Evolutionary conservation across 64 coral and sea anemone species (phyloP).

Genomic region (Montipora foliosa): DNA sequence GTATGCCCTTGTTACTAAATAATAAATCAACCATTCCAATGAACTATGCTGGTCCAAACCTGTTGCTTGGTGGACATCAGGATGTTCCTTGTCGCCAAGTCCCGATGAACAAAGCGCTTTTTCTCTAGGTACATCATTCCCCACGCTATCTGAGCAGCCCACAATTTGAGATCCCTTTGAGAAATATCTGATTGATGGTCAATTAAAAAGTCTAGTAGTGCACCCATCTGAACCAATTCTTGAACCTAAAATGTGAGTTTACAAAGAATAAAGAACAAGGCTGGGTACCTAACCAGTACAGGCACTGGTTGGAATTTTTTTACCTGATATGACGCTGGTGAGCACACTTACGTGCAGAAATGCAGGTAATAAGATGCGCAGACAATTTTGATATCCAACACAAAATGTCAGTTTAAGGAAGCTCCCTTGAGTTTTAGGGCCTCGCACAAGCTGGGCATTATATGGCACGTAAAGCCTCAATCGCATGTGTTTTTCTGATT

Average conservation of each 20-base stretch:
- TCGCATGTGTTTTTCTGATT: too few species aligned
- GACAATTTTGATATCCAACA: too few species aligned
- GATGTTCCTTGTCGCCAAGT: conserved; percentile 98
- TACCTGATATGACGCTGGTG: too few species aligned
- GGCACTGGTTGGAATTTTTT: too few species aligned
- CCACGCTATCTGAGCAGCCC: conserved; percentile 99
- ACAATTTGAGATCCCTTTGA: conserved; percentile 88
- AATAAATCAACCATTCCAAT: too few species aligned
- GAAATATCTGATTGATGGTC: conserved; percentile 84
- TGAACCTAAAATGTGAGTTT: conserved; percentile 70
- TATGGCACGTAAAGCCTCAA: too few species aligned
- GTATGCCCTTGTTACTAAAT: too few species aligned
- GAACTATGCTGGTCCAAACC: conserved; percentile 22
- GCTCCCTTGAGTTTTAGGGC: too few species aligned
- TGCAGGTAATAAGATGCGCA: too few species aligned
- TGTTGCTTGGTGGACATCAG: conserved; percentile 92
- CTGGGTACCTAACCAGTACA: not conserved
- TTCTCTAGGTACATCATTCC: conserved; percentile 99
- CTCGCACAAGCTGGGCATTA: too few species aligned
- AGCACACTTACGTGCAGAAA: too few species aligned
- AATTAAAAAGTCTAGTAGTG: conserved; percentile 92
- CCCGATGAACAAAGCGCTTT: conserved; percentile 96
- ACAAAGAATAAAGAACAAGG: not conserved
- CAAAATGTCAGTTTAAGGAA: too few species aligned
- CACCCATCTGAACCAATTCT: conserved; percentile 95